Evolutionary conservation across 2,113 vertebrate species (phyloP), one percentile per base, ranked within the genome.

Genomic region (Pachypanchax playfairii): DNA sequence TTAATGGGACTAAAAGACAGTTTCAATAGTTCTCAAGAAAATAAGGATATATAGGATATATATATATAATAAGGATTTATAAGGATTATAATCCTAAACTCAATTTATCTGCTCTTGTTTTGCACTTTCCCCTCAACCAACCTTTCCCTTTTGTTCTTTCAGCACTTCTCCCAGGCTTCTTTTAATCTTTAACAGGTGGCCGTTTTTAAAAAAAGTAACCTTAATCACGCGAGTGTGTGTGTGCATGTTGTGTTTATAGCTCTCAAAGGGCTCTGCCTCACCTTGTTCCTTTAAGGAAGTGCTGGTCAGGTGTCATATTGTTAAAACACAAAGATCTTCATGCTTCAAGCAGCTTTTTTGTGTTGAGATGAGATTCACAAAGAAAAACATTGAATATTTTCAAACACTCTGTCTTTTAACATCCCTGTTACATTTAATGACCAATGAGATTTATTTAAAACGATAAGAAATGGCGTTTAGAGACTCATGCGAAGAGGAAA

Each of bases 101-200:
- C 20, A 55, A 51, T 57, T 38, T 1, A 53, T 33, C 33, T 41
- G 48, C 24, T 54, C 62, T 77, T 77, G 65, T 65, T 57, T 46
- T 29, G 58, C 56, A 53, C 33, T 71, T 44, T 65, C 49, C 49
- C 17, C 38, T 44, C 42, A 47, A 61, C 53, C 63, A 29, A 6
- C 42, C 65, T 58, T 49, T 76, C 55, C 54, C 62, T 54, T 66
- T n/a, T n/a, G n/a, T n/a, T 82, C 65, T 82, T 79, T 78, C 75
- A 57, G 50, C 20, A 50, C 70, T 63, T 80, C 68, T 87, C 83
- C 88, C 88, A 88, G 90, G 86, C 89, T 88, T 70, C 88, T 82
- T 91, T 91, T 91, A 92, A 92, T 91, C 90, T 91, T 72, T 62
- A 88, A 89, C 91, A 92, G 90, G 91, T 92, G 91, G 88, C 89